Evolutionary conservation across 2,888 invertebrate species (phyloP), one percentile per base, ranked within the genome.

Genomic region (Nephrotoma guestfalica): DNA sequence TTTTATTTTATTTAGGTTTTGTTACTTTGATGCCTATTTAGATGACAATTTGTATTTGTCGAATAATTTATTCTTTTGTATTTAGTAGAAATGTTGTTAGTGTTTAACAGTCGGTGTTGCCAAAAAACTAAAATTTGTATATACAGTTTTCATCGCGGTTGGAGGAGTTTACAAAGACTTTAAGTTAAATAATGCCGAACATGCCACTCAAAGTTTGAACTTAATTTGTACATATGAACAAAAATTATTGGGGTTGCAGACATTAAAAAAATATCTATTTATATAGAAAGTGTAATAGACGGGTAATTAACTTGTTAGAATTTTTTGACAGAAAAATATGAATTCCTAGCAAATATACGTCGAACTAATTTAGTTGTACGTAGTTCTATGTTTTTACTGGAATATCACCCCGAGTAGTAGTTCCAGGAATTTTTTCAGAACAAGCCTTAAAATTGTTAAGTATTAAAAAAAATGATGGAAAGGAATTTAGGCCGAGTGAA

Each of bases 11-110:
- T 85, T 42, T 85, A 85, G 42, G 85, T 43, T 43, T 85, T 43
- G 42, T 42, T 43, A 85, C 85, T 85, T 85, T 85, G 85, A 85
- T 86, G 86, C 86, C 86, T 86, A 86, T 86, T 86, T 86, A 86
- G 86, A 86, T 86, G 86, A 86, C 86, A 86, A 86, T 85, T 85
- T 85, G 42, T 43, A 42, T 85, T 43, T 85, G 71, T 30, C 71
- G 71, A 71, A 71, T 71, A 71, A 71, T 71, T 71, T 71, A 71
- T 71, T 71, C 71, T 71, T 71, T 71, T 71, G 71, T 71, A 71
- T 71, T 71, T 71, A 71, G 71, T 71, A 71, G 71, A 71, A 71
- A 71, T 71, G 71, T 71, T 30, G 57, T 18, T 30, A 30, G 30
- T 30, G 30, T 18, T 51, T 71, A 30, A 71, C 9, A 71, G 30